Evolutionary conservation across 1,140 invertebrate species (phyloP).

Genomic region (Hestina assimilis): DNA sequence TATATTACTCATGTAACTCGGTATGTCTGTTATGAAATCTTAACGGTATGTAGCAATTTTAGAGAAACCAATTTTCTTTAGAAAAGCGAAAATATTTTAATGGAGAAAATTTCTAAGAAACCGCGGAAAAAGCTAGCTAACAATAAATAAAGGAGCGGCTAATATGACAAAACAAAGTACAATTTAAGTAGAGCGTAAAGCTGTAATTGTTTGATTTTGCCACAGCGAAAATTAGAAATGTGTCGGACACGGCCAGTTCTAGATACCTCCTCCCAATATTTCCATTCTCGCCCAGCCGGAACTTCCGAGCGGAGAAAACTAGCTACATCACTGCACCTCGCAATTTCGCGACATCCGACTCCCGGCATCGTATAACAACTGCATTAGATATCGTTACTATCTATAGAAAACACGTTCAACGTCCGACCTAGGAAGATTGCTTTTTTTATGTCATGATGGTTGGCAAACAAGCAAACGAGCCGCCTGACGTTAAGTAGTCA

Average conservation of each 20-base stretch:
- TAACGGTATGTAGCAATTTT: no score
- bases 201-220: neutral
- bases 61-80: no score
- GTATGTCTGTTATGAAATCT: no score
- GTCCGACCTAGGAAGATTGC: neutral
- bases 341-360: constrained; percentile 46
- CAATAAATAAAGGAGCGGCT: no score
- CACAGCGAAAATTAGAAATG: neutral
- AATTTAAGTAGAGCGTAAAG: neutral
- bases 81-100: no score
- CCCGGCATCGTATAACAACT: constrained; percentile 41
- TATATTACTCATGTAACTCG: no score
- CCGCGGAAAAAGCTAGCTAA: no score
- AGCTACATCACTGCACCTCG: constrained; percentile 27
- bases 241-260: neutral
- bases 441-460: no score
- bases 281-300: constrained; percentile 47
- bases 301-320: constrained; percentile 46
- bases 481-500: no score
- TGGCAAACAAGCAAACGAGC: no score
- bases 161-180: no score
- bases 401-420: constrained; percentile 20
- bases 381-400: constrained; percentile 22
- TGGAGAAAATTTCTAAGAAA: no score
- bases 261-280: constrained; percentile 40